Conservation (phyloP, 2,797 vertebrate species). For the Meriones psammophilus region DNA sequence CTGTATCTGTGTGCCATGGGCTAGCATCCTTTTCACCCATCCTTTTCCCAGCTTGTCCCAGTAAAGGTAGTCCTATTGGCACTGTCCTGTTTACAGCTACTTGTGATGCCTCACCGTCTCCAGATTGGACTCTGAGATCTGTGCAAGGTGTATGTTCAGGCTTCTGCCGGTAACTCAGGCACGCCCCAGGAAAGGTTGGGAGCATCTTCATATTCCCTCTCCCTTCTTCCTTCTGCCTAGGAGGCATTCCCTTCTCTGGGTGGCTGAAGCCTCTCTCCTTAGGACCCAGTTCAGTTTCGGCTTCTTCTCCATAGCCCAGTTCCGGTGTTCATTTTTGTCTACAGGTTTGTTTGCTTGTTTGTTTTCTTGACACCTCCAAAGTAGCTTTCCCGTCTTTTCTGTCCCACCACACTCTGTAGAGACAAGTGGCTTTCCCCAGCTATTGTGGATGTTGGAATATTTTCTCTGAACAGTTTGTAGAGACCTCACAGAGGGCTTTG, state of each 20-base stretch:
- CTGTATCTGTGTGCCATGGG: accelerated
- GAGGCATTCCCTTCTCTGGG: not conserved
- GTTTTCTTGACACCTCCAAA: not conserved
- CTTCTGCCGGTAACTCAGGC: not conserved
- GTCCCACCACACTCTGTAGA: not conserved
- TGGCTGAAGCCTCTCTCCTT: not conserved
- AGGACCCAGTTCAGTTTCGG: not conserved
- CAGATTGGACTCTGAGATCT: not conserved
- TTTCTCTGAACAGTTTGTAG: not conserved
- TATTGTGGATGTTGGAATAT: not conserved
- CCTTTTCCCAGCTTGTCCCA: no score
- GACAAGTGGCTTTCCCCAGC: not conserved
- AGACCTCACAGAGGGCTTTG: not conserved
- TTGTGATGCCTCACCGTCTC: accelerated
- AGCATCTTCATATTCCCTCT: not conserved
- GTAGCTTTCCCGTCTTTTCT: not conserved
- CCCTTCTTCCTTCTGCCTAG: not conserved
- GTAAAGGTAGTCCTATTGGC: not conserved
- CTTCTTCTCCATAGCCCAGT: not conserved
- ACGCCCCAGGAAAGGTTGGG: not conserved
- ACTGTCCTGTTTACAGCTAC: not conserved
- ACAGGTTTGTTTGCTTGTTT: not conserved
- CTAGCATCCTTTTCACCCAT: accelerated
- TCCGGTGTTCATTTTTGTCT: not conserved
- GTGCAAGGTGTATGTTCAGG: accelerated